A percentile compares a stretch with the other conserved stretches of the same genome.
phyloP scores from a whole-genome alignment of 2,888 invertebrate species.

The Acronicta aceris region DNA sequence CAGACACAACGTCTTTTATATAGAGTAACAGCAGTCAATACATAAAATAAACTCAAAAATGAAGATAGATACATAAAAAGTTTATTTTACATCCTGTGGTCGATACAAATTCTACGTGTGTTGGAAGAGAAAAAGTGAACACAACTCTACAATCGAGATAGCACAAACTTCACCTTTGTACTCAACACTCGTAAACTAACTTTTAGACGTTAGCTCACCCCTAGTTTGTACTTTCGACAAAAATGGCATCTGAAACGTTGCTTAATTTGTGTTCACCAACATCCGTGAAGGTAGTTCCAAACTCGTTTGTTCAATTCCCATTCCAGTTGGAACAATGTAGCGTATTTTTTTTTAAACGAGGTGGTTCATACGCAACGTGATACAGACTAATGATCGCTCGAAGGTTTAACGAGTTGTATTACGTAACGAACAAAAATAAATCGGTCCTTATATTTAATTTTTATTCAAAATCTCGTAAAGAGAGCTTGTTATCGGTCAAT shows the following conservation, averaged over 20 bases:
- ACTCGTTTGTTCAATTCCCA: slow-evolving; percentile 61
- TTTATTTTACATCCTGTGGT: slow-evolving; percentile 34
- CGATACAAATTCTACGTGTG: slow-evolving; percentile 23
- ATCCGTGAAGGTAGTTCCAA: slow-evolving; percentile 57
- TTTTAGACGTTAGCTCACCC: slow-evolving; percentile 53
- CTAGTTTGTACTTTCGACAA: slow-evolving; percentile 60
- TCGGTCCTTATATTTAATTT: slow-evolving; percentile 29
- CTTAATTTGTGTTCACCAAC: slow-evolving; percentile 64
- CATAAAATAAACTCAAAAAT: not conserved
- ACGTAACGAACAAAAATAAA: slow-evolving; percentile 40
- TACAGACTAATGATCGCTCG: slow-evolving; percentile 48
- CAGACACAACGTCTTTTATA: too few species aligned
- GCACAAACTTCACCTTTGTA: slow-evolving; percentile 60
- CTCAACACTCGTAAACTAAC: slow-evolving; percentile 59
- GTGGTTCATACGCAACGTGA: slow-evolving; percentile 23
- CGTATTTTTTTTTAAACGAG: slow-evolving; percentile 33
- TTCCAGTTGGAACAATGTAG: slow-evolving; percentile 43
- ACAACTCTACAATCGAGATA: slow-evolving; percentile 57
- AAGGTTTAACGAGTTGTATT: slow-evolving; percentile 41
- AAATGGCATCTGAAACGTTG: slow-evolving; percentile 67
- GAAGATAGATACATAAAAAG: slow-evolving; percentile 21
- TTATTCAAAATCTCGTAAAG: slow-evolving; percentile 22
- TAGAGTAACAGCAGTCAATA: not conserved
- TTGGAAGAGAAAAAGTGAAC: slow-evolving; percentile 45
- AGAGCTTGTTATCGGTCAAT: slow-evolving; percentile 12